These are phyloP conservation scores for Mesorhabditis spiculigera DNA, from an alignment of 2,888 invertebrate species.

Conservation along the genomic window DNA sequence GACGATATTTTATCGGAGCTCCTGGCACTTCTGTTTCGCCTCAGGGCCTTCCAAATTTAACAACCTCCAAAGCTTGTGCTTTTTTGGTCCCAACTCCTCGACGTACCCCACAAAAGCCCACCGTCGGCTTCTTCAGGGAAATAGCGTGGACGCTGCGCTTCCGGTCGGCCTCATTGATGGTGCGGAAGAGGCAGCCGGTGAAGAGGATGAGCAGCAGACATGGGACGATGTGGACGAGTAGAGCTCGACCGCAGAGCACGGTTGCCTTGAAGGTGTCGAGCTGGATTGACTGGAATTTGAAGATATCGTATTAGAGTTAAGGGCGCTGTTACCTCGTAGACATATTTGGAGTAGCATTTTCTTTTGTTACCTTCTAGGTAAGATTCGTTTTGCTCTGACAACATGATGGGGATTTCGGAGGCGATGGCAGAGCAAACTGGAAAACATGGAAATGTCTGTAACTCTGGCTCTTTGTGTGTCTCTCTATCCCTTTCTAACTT, in stretches of 20 bases:
- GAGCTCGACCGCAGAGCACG: constrained; percentile 73
- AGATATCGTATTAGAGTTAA: background rate
- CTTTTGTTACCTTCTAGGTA: background rate
- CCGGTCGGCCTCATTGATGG: constrained; percentile 19
- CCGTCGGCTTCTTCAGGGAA: constrained; percentile 10
- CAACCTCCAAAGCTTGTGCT: no score
- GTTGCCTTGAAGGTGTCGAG: constrained; percentile 73
- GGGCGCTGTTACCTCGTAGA: background rate
- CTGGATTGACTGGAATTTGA: constrained; percentile 33
- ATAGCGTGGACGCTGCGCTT: constrained; percentile 20
- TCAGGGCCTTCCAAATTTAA: no score
- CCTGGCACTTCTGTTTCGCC: no score
- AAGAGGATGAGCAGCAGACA: constrained; percentile 28
- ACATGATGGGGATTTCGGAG: background rate
- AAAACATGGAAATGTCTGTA: background rate
- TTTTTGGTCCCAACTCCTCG: no score
- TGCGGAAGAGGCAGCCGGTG: constrained; percentile 20
- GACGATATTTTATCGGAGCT: no score
- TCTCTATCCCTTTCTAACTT: no score
- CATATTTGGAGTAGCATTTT: constrained; percentile 2
- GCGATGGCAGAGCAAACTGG: background rate
- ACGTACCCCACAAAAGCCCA: background rate
- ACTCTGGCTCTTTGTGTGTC: no score
- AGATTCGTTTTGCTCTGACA: background rate
- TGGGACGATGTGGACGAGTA: constrained; percentile 69